Conservation (phyloP, 2,888 invertebrate species). For the Nycteola revayana region DNA sequence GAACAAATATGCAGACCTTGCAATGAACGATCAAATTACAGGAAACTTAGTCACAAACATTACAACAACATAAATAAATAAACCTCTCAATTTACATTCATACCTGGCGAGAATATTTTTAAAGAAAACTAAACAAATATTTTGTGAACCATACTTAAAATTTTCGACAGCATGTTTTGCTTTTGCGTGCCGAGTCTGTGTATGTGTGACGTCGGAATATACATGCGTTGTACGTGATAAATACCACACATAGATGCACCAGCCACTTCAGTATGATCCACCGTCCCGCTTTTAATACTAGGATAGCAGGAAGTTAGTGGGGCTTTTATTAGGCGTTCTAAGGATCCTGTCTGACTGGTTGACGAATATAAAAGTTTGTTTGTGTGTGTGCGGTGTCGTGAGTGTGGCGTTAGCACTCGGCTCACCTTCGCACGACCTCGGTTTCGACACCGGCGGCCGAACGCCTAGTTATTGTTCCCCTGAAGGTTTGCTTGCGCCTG, state of each 20-base stretch:
- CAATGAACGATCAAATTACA: no score
- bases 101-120: no score
- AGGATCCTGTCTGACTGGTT: conserved; percentile 15
- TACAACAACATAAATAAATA: no score
- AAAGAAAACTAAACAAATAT: not conserved
- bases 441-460: conserved; percentile 66
- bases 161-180: conserved; percentile 71
- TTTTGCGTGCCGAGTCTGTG: conserved; percentile 60
- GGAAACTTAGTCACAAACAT: no score
- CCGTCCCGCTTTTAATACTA: conserved; percentile 2
- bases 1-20: no score
- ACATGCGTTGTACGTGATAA: conserved; percentile 38
- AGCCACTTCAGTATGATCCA: conserved; percentile 36
- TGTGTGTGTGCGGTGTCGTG: conserved; percentile 54
- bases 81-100: no score
- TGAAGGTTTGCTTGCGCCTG: conserved; percentile 71
- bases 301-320: not conserved
- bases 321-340: conserved; percentile 9
- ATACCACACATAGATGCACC: conserved; percentile 41
- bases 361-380: conserved; percentile 37
- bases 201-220: conserved; percentile 51
- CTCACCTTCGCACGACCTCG: conserved; percentile 80
- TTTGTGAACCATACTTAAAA: conserved; percentile 51
- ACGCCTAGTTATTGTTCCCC: conserved; percentile 73
- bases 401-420: conserved; percentile 66